Base-by-base conservation (phyloP, 1,140 invertebrate genomes). In the Sesamia nonagrioides region DNA sequence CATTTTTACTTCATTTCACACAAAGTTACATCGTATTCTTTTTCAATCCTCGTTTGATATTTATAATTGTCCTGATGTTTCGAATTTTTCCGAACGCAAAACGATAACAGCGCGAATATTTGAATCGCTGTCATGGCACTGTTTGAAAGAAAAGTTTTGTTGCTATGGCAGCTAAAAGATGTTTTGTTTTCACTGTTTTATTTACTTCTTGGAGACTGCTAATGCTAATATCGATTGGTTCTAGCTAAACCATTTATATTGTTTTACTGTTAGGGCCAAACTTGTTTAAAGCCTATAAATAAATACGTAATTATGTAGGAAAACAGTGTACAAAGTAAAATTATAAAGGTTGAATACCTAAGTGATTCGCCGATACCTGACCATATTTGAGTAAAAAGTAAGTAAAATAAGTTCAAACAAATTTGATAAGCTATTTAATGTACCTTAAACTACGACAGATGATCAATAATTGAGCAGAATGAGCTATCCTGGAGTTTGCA, bases 141-240 rank as follows among this genome's bases (percentile, higher is more conserved):
- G n/a, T 56, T 56, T 13, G 15, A 68, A 71, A 33, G 42, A 60
- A 60, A 61, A 42, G 45, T 50, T 17, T 68, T 50, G 69, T 79
- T 79, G 17, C 80, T 72, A 83, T 83, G 72, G 61, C 54, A 78
- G 40, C 78, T n/a, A 52, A 17, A 60, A 74, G 11, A 60, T 78
- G 56, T 72, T 78, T 54, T 69, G 33, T 17, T 50, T 80, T 71
- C 27, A 21, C 76, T 80, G 78, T 68, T 80, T 75, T 58, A 60
- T 74, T 76, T 74, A 71, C 68, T 73, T 58, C 78, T 80, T 75
- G 21, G 78, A 56, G 40, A 80, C 78, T 54, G 40, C 48, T 15
- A 54, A 42, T 54, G 71, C 33, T 54, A 21, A 35, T 75, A 63
- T 80, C 35, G 72, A 76, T 76, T 21, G 17, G 8, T 60, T 69